These are phyloP conservation scores for Plebejus melissa DNA, from an alignment of 2,888 invertebrate genomes.

Conservation along the genomic window DNA sequence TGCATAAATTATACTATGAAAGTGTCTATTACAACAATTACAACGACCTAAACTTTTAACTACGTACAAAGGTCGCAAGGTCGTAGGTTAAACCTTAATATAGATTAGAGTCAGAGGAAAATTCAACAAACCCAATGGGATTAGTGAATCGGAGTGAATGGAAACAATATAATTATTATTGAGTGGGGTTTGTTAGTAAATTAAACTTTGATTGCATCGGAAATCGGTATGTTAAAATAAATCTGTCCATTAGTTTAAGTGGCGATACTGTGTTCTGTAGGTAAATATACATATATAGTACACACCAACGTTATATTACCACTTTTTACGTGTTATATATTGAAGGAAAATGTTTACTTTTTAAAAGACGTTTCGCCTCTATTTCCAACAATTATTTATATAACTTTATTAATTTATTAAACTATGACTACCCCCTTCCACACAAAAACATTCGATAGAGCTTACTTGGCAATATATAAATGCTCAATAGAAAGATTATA, in stretches of 20 bases:
- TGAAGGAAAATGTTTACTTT: no score
- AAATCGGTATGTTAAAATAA: background rate
- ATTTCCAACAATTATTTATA: no score
- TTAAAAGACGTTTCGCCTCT: no score
- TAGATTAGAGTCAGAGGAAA: background rate
- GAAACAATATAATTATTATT: background rate
- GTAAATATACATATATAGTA: no score
- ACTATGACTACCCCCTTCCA: background rate
- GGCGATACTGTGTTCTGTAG: no score
- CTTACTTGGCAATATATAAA: background rate
- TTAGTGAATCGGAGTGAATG: background rate
- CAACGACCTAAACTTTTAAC: background rate
- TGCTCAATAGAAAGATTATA: background rate
- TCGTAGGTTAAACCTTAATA: background rate
- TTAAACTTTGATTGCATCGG: background rate
- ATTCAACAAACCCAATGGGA: background rate
- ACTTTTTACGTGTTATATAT: no score
- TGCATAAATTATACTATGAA: no score
- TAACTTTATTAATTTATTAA: no score
- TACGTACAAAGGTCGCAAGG: background rate
- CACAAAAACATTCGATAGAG: background rate
- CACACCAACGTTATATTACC: no score
- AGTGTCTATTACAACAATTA: background rate
- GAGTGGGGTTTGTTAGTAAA: background rate
- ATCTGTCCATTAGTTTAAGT: background rate